phyloP scores from a whole-genome alignment of 1,140 invertebrate species.

The Carcinoscorpius rotundicauda region DNA sequence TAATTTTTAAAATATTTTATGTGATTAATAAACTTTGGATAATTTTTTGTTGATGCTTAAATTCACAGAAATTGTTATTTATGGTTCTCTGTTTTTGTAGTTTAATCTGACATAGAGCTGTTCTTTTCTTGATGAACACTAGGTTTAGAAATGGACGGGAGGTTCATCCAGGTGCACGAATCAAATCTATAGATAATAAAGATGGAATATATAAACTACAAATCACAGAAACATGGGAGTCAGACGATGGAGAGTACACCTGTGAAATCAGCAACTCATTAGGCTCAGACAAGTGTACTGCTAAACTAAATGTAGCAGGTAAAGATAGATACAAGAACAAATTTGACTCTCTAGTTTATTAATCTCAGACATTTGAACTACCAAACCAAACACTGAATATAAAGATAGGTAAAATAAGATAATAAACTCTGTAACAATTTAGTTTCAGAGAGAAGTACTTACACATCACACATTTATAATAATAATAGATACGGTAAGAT shows the following conservation, averaged over 20 bases:
- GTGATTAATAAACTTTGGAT: too few relatives aligned
- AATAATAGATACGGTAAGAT: too few relatives aligned
- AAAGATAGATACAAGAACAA: too few relatives aligned
- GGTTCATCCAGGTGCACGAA: constrained; percentile 46
- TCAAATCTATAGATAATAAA: constrained; percentile 44
- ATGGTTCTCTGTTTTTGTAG: background rate
- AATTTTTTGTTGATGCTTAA: too few relatives aligned
- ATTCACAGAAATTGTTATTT: background rate
- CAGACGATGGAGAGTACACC: constrained; percentile 90
- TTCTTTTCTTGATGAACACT: constrained; percentile 48
- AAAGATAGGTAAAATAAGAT: too few relatives aligned
- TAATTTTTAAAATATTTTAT: too few relatives aligned
- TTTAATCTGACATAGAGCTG: background rate
- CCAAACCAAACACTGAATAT: too few relatives aligned
- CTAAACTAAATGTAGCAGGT: constrained; percentile 50
- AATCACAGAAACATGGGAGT: constrained; percentile 76
- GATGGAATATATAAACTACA: constrained; percentile 68
- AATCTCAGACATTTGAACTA: too few relatives aligned
- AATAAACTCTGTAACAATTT: too few relatives aligned
- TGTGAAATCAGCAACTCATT: constrained; percentile 89
- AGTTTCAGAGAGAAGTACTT: too few relatives aligned
- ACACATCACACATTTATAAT: too few relatives aligned
- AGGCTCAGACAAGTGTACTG: constrained; percentile 59
- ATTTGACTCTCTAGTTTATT: too few relatives aligned
- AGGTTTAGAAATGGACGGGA: constrained; percentile 46